Conservation (phyloP, 2,113 vertebrate genomes). For the Ctenomys sociabilis region DNA sequence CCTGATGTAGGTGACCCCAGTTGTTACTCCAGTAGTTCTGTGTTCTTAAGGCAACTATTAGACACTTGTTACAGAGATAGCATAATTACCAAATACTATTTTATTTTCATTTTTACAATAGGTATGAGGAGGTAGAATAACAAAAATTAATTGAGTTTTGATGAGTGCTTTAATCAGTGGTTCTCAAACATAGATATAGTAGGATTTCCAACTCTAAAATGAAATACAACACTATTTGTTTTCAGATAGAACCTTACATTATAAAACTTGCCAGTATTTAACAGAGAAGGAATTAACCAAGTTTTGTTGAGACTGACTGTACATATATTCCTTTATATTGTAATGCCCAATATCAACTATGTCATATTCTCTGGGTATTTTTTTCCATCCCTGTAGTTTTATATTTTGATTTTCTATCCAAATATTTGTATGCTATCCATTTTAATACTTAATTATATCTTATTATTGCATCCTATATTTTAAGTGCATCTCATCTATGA, state of each 20-base stretch:
- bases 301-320: background rate
- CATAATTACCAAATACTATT: background rate
- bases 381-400: background rate
- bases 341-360: background rate
- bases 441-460: background rate
- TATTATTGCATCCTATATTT: background rate
- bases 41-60: slow-evolving; percentile 5
- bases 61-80: background rate
- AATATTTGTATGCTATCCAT: background rate
- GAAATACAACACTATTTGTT: background rate
- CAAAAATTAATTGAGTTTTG: slow-evolving; percentile 19
- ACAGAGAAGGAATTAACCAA: background rate
- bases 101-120: background rate
- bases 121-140: background rate
- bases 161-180: background rate
- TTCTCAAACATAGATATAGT: background rate
- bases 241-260: background rate
- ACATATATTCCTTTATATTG: background rate
- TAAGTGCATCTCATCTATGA: background rate
- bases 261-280: background rate
- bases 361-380: background rate
- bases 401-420: background rate
- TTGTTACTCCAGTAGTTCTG: background rate
- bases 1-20: background rate
- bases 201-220: background rate